These are phyloP conservation scores for Centropus bengalensis DNA, from an alignment of 2,113 vertebrate species.

Conservation along the genomic window DNA sequence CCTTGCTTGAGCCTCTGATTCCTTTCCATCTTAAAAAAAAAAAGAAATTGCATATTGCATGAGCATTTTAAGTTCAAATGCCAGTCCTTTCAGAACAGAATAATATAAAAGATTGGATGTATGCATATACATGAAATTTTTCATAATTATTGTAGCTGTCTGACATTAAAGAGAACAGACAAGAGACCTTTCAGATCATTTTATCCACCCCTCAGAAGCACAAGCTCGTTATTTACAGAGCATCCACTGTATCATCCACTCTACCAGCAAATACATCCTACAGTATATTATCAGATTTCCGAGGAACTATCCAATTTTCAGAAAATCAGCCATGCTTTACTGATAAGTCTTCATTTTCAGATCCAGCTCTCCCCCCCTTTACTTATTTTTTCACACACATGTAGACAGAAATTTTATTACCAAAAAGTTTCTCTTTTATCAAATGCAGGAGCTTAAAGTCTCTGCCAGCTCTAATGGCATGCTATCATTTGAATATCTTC, in stretches of 20 bases:
- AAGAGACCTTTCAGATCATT: conserved; percentile 31
- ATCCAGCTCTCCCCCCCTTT: background rate
- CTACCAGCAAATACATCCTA: background rate
- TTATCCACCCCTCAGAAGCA: conserved; percentile 14
- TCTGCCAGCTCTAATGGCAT: background rate
- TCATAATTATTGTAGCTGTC: conserved; percentile 40
- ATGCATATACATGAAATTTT: conserved; percentile 1
- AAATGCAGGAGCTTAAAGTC: background rate
- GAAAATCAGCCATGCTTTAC: conserved; percentile 15
- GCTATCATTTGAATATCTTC: background rate
- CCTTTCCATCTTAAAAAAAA: conserved; percentile 74
- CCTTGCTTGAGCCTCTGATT: conserved; percentile 78
- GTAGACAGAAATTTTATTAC: background rate
- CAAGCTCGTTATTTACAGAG: conserved; percentile 19
- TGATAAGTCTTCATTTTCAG: conserved; percentile 22
- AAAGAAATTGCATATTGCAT: background rate
- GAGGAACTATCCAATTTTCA: background rate
- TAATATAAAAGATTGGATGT: background rate
- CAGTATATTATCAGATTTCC: background rate
- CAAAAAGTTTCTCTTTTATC: background rate
- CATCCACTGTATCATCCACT: conserved; percentile 18
- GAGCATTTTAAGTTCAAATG: conserved; percentile 49
- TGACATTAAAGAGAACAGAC: conserved; percentile 27
- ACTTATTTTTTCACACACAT: background rate
- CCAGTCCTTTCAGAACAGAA: conserved; percentile 35